Base-by-base conservation (phyloP, 2,113 vertebrate species). In the Channa maculata region DNA sequence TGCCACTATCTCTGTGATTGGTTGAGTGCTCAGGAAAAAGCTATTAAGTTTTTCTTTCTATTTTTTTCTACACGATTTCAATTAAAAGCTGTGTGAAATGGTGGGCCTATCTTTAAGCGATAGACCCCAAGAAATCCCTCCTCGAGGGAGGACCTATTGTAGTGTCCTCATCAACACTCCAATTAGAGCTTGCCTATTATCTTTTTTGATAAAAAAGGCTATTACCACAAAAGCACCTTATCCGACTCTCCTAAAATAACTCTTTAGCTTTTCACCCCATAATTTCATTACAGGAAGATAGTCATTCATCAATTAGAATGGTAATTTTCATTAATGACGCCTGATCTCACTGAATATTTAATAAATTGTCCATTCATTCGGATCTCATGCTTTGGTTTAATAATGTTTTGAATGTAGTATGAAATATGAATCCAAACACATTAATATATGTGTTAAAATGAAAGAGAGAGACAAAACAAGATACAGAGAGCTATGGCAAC, bases 21-120 rank as follows among this genome's bases (percentile, higher is more conserved):
- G 89, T 88, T 92, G 90, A 92, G 88, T 91, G 90, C 90, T 90
- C 89, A 79, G 86, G 87, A 80, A 39, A 88, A 93, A 91, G 86
- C 91, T 91, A 92, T 93, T 94, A 91, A 63, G 83, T 86, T 92
- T 92, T 89, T 65, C 65, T 64, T 67, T 77, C 33, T 55, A n/a
- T 84, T 80, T 83, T 77, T 77, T 79, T 80, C 1, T 66, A 39
- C 54, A 82, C 64, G 80, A 89, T 92, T 94, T 94, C 90, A 94
- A 94, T 94, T 93, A 92, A 92, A 94, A 86, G 67, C 73, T 55
- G 52, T 78, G 77, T n/a, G 57, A 86, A 88, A 86, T 70, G 61
- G 73, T 63, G 76, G 78, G 59, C 75, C 84, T 93, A 91, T 94
- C 89, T 93, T 86, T 79, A 85, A 91, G 87, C n/a, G 77, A 85